phyloP scores from a whole-genome alignment of 2,113 vertebrate species.

The Pseudorasbora parva region DNA sequence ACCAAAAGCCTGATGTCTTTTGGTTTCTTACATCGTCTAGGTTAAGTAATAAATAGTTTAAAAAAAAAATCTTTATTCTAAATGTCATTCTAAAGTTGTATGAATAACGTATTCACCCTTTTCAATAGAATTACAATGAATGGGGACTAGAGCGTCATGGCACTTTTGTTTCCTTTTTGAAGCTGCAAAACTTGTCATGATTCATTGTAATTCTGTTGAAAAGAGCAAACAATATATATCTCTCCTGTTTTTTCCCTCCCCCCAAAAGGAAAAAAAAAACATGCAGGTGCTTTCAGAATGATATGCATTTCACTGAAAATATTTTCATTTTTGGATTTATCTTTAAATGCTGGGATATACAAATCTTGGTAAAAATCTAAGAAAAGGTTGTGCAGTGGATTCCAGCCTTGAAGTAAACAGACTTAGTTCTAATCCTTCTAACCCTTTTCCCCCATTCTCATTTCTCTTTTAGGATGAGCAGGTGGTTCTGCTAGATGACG shows the following conservation, averaged over 20 bases:
- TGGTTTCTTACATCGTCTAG: neutral
- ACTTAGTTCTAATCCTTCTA: neutral
- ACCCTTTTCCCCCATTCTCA: neutral
- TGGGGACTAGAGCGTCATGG: neutral
- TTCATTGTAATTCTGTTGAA: neutral
- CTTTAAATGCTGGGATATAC: neutral
- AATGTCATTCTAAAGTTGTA: neutral
- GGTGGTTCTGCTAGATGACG: slow-evolving; percentile 4
- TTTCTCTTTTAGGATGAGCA: slow-evolving; percentile 17
- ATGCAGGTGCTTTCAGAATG: neutral
- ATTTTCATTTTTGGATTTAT: neutral
- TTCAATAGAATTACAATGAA: neutral
- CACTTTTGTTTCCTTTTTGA: neutral
- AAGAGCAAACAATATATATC: neutral
- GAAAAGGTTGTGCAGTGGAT: neutral
- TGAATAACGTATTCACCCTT: neutral
- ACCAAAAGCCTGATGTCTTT: neutral
- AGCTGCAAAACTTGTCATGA: neutral
- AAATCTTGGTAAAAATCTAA: neutral
- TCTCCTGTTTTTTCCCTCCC: neutral
- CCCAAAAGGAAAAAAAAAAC: neutral
- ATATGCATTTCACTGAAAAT: too few species aligned
- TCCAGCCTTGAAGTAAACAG: neutral
- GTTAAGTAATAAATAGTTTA: neutral
- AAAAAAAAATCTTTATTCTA: neutral